A percentile compares a stretch with the other conserved stretches of the same genome.
Conservation (phyloP, 2,113 vertebrate genomes). For the Corythoichthys intestinalis region DNA sequence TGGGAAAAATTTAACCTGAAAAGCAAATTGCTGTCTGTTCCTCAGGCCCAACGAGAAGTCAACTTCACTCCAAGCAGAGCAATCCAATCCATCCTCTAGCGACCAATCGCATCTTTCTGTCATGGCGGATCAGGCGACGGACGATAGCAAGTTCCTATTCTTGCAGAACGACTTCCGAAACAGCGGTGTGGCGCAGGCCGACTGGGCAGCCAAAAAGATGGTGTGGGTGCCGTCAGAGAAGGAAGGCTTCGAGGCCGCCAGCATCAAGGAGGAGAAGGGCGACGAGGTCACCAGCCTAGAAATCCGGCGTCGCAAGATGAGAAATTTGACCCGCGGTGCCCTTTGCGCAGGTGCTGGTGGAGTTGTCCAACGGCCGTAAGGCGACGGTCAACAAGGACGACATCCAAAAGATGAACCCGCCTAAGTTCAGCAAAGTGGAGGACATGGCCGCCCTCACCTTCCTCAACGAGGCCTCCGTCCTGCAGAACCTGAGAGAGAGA, state of each 20-base stretch:
- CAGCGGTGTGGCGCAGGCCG: conserved; percentile 86
- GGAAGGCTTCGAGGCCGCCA: conserved; percentile 90
- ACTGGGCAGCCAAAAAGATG: conserved; percentile 90
- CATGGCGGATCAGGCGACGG: conserved; percentile 63
- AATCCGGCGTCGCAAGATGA: no score
- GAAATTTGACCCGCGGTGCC: no score
- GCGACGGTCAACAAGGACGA: conserved; percentile 86
- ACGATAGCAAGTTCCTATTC: conserved; percentile 90
- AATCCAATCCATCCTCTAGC: not conserved
- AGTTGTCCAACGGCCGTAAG: conserved; percentile 89
- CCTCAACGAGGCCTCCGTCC: conserved; percentile 93
- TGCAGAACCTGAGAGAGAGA: conserved; percentile 93
- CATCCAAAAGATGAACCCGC: conserved; percentile 98
- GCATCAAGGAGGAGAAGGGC: conserved; percentile 91
- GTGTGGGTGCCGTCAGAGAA: conserved; percentile 94
- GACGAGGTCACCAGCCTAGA: conserved; percentile 70
- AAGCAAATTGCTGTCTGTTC: not conserved
- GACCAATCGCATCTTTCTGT: conserved; percentile 7
- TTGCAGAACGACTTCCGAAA: conserved; percentile 84
- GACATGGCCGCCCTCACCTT: conserved; percentile 98
- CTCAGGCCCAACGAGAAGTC: conserved; percentile 26
- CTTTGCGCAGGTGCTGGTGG: conserved; percentile 74
- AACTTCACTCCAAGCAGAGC: not conserved
- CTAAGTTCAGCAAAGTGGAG: conserved; percentile 97
- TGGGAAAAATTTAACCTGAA: no score